phyloP scores from a whole-genome alignment of 2,797 vertebrate species.

The Balearica regulorum region DNA sequence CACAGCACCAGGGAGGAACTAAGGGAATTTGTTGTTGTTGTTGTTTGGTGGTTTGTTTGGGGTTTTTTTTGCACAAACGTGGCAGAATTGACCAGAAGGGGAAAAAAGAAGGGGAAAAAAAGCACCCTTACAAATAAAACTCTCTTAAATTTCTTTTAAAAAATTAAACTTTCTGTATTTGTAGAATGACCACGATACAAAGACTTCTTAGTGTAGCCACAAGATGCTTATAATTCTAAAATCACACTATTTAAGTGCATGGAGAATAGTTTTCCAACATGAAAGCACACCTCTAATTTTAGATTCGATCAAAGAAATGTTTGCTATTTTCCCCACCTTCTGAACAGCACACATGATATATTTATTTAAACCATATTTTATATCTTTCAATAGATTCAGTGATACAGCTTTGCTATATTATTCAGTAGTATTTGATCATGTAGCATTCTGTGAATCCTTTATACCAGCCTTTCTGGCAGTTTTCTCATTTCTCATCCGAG shows the following conservation, averaged over 20 bases:
- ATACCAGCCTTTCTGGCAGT: background rate
- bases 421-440: background rate
- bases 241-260: background rate
- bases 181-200: background rate
- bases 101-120: background rate
- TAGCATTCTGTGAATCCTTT: background rate
- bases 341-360: background rate
- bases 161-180: background rate
- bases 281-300: background rate
- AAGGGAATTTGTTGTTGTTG: background rate
- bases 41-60: background rate
- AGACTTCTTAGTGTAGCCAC: background rate
- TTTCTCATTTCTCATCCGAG: background rate
- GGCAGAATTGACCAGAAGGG: background rate
- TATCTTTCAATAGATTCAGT: background rate
- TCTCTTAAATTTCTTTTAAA: background rate
- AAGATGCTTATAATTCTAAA: background rate
- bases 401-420: background rate
- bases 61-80: background rate
- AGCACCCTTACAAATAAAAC: background rate
- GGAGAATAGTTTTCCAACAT: background rate
- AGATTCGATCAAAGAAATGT: background rate
- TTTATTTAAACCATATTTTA: background rate
- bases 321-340: background rate
- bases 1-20: background rate